Conservation (phyloP, 2,113 vertebrate species). For the Vicugna pacos region DNA sequence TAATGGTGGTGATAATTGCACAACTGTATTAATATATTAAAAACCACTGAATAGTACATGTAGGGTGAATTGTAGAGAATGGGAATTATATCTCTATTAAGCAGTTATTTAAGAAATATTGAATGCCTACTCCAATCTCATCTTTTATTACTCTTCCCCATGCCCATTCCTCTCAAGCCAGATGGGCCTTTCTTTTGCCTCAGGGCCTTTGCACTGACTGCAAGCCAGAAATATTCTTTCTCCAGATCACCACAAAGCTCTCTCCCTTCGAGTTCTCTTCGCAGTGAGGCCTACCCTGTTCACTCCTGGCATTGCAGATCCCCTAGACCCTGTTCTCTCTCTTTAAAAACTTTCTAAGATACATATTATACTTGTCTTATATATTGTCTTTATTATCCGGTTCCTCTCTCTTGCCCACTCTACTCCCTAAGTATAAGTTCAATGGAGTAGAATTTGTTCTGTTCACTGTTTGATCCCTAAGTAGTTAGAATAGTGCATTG, state of each 20-base stretch:
- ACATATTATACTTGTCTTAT: background rate
- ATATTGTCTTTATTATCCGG: background rate
- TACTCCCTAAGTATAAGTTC: background rate
- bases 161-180: background rate
- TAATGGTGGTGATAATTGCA: background rate
- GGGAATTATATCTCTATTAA: background rate
- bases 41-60: background rate
- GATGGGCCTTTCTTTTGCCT: background rate
- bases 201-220: background rate
- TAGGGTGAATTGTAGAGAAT: background rate
- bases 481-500: background rate
- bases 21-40: background rate
- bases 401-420: background rate
- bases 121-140: background rate
- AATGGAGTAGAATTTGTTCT: background rate
- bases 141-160: background rate
- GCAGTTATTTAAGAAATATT: background rate
- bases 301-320: background rate
- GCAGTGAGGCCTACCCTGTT: background rate
- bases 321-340: background rate
- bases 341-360: background rate
- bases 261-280: background rate
- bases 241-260: background rate
- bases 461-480: background rate
- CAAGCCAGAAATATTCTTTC: background rate